Conservation (phyloP, 53 echinoderm and acorn worm genomes). For the Zoroaster sp. region DNA sequence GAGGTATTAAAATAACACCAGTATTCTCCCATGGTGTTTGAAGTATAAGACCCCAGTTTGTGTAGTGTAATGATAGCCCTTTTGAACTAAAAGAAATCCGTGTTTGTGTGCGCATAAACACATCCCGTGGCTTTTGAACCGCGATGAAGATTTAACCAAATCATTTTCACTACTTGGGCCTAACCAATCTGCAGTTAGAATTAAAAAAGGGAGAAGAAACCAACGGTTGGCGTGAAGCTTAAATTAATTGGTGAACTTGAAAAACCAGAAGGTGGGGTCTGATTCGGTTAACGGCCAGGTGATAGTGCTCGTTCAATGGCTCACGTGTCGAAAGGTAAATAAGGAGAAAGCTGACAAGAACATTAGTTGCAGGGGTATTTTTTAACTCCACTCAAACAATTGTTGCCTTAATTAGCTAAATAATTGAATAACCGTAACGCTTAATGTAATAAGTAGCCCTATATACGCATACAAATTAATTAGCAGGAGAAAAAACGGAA, state of each 20-base stretch:
- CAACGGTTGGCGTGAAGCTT: neutral
- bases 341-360: neutral
- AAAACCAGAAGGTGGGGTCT: neutral
- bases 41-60: too few relatives aligned
- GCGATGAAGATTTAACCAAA: neutral
- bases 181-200: neutral
- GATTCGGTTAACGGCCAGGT: conserved; percentile 5
- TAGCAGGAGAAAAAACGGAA: neutral
- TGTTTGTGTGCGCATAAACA: too few relatives aligned
- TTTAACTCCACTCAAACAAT: neutral
- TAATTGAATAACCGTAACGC: neutral
- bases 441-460: neutral
- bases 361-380: too few relatives aligned
- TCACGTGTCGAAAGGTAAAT: neutral
- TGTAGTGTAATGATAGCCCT: too few relatives aligned
- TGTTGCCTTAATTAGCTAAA: neutral
- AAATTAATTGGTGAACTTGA: conserved; percentile 28
- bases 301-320: neutral
- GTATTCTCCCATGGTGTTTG: too few relatives aligned
- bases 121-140: neutral
- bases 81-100: too few relatives aligned
- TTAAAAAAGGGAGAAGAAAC: neutral
- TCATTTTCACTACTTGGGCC: neutral
- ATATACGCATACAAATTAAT: neutral
- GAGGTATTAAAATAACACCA: too few relatives aligned